phyloP scores from a whole-genome alignment of 2,888 invertebrate species.

The Mechanitis mazaeus region DNA sequence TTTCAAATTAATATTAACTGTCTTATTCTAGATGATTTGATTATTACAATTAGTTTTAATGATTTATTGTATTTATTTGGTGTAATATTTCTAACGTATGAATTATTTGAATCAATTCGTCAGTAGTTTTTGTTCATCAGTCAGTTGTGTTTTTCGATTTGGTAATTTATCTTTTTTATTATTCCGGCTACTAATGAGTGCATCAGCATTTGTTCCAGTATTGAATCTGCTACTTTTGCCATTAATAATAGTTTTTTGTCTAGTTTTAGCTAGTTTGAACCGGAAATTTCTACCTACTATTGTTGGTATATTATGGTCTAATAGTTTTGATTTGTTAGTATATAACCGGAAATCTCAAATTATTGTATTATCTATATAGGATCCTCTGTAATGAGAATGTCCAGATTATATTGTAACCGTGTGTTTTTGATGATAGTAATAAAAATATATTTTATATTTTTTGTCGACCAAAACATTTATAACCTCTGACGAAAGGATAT shows the following conservation, averaged over 20 bases:
- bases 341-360: constrained; percentile 20
- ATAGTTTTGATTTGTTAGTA: no score
- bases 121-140: constrained; percentile 56
- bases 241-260: no score
- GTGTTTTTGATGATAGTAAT: constrained; percentile 11
- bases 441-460: constrained; percentile 23
- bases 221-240: constrained; percentile 34
- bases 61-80: no score
- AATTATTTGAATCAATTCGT: constrained; percentile 62
- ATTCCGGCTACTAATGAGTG: constrained; percentile 49
- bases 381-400: constrained; percentile 49
- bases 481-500: constrained; percentile 21
- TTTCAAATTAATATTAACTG: no score
- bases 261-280: no score
- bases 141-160: constrained; percentile 41
- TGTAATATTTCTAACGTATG: constrained; percentile 35
- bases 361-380: constrained; percentile 41
- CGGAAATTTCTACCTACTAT: no score
- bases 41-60: no score
- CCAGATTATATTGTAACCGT: constrained; percentile 29
- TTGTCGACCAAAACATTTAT: constrained; percentile 21
- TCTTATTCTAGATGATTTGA: no score
- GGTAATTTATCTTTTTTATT: constrained; percentile 50
- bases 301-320: constrained; percentile 8
- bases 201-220: constrained; percentile 54